Evolutionary conservation across 2,888 invertebrate species (phyloP).

Genomic region (Acrobasis consociella): DNA sequence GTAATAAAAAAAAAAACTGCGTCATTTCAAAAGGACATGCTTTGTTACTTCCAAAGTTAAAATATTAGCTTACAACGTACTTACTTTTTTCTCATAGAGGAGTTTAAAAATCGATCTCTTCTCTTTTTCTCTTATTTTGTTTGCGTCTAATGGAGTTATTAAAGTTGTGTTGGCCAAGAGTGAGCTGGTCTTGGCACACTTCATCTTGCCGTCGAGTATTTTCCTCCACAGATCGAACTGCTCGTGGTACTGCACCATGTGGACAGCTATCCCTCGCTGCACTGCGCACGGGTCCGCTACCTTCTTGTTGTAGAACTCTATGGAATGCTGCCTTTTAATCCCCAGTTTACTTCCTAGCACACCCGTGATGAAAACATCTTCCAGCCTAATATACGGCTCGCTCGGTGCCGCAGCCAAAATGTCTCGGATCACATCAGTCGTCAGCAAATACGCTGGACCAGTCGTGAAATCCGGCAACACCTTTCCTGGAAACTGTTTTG

Average conservation of each 20-base stretch:
- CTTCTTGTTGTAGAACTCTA: slow-evolving; percentile 91
- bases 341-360: slow-evolving; percentile 88
- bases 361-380: slow-evolving; percentile 96
- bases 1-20: no score
- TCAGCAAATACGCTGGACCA: slow-evolving; percentile 94
- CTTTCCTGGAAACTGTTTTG: slow-evolving; percentile 86
- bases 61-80: no score
- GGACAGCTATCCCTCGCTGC: slow-evolving; percentile 91
- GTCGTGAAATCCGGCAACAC: slow-evolving; percentile 96
- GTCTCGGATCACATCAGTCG: slow-evolving; percentile 87
- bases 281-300: slow-evolving; percentile 91
- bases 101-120: no score
- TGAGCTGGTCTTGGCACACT: slow-evolving; percentile 82
- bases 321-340: slow-evolving; percentile 86
- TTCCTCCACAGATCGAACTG: slow-evolving; percentile 96
- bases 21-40: no score
- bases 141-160: no score
- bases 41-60: no score
- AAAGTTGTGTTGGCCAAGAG: no score
- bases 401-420: slow-evolving; percentile 86
- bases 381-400: slow-evolving; percentile 89
- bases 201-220: slow-evolving; percentile 90
- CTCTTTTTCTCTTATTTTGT: no score
- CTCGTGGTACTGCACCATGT: slow-evolving; percentile 94
- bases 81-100: no score